Conservation (phyloP, 1,140 invertebrate species). For the Epicauta chinensis region DNA sequence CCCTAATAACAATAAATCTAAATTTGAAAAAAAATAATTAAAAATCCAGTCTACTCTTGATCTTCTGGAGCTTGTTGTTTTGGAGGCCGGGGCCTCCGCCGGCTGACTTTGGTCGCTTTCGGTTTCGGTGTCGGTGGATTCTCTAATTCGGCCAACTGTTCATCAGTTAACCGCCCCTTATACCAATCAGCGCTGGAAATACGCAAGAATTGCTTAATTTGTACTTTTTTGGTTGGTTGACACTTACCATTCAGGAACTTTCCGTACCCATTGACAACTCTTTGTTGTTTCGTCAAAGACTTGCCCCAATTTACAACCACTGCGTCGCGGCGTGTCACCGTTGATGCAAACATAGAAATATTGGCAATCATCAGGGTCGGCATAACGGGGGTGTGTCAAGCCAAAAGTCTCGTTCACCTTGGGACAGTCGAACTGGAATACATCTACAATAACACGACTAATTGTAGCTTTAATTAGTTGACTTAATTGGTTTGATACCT, state of each 20-base stretch:
- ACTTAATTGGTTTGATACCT: conserved; percentile 42
- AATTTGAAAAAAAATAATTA: too few relatives aligned
- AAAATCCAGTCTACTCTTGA: neutral
- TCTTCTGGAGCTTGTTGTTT: neutral
- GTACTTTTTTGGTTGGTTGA: neutral
- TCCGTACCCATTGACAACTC: conserved; percentile 81
- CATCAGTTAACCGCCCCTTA: conserved; percentile 74
- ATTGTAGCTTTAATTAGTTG: neutral
- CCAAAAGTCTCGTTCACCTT: conserved; percentile 64
- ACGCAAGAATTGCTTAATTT: conserved; percentile 1
- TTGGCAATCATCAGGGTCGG: conserved; percentile 85
- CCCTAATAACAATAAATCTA: too few relatives aligned
- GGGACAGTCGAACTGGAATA: conserved; percentile 81
- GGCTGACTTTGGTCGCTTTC: conserved; percentile 49
- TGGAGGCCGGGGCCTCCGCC: conserved; percentile 46
- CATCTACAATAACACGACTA: conserved; percentile 48
- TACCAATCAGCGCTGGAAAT: conserved; percentile 76
- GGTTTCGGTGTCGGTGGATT: conserved; percentile 62
- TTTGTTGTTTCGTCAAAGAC: conserved; percentile 81
- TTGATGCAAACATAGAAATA: conserved; percentile 90
- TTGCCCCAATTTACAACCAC: conserved; percentile 83
- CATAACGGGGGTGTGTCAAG: conserved; percentile 75
- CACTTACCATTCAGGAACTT: conserved; percentile 82
- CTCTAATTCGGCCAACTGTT: conserved; percentile 68
- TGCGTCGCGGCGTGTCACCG: conserved; percentile 71